Percentiles rank a stretch among this genome's conserved stretches.
phyloP scores from a whole-genome alignment of 2,888 invertebrate genomes.

The Operophtera brumata region DNA sequence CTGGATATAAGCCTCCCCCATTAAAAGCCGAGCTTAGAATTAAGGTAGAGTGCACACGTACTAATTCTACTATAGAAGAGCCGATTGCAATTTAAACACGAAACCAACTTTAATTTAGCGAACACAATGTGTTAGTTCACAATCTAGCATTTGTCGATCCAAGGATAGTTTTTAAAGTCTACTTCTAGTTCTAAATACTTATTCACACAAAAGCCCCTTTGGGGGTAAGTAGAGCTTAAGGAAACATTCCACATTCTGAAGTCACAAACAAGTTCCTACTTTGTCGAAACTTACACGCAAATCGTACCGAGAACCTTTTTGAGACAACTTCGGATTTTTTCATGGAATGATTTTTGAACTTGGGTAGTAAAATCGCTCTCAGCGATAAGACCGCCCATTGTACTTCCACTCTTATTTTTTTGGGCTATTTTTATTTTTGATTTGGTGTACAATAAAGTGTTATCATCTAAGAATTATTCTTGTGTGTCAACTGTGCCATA shows the following conservation, averaged over 20 bases:
- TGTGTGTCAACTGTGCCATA: too few species aligned
- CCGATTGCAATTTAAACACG: background rate
- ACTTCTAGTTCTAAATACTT: slow-evolving; percentile 7
- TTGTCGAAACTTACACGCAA: slow-evolving; percentile 20
- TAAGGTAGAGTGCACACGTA: too few species aligned
- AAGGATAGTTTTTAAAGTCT: background rate
- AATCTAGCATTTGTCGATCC: too few species aligned
- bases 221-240: slow-evolving; percentile 14
- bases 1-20: too few species aligned
- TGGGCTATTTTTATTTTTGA: too few species aligned
- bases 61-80: too few species aligned
- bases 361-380: too few species aligned
- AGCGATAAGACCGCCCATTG: too few species aligned
- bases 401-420: too few species aligned
- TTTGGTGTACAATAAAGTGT: too few species aligned
- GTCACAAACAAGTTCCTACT: slow-evolving; percentile 18
- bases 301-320: slow-evolving; percentile 11
- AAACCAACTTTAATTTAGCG: background rate
- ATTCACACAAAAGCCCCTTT: slow-evolving; percentile 8
- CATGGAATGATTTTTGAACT: background rate
- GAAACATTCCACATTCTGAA: slow-evolving; percentile 15
- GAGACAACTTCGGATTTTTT: background rate
- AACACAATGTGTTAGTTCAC: background rate
- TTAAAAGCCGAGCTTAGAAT: too few species aligned
- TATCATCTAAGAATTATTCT: too few species aligned